These are phyloP conservation scores for Aelia acuminata DNA, from an alignment of 2,888 invertebrate genomes.

Conservation along the genomic window DNA sequence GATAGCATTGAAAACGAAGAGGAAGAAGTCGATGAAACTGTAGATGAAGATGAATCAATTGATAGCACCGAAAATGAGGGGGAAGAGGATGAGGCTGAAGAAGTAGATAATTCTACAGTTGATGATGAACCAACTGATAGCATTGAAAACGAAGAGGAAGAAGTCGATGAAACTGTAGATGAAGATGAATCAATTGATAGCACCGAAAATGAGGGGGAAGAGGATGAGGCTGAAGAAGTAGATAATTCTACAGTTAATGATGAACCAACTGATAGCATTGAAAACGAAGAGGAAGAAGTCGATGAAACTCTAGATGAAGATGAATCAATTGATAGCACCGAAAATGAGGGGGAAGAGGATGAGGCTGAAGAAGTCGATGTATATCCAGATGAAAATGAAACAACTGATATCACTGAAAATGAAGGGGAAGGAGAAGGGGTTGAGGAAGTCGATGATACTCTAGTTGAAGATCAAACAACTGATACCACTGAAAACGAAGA, in stretches of 20 bases:
- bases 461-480: too few species aligned
- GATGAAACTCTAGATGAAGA: neutral
- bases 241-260: neutral
- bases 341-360: neutral
- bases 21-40: too few species aligned
- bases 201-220: neutral
- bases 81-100: too few species aligned
- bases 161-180: too few species aligned
- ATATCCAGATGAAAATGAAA: neutral
- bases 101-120: too few species aligned
- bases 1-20: too few species aligned
- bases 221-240: neutral
- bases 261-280: neutral
- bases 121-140: neutral
- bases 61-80: neutral
- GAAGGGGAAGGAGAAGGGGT: neutral
- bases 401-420: neutral
- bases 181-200: neutral
- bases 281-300: neutral
- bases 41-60: too few species aligned
- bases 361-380: neutral
- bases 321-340: neutral
- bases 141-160: too few species aligned
- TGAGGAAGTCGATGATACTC: neutral
- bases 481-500: neutral